Evolutionary conservation across 1,140 invertebrate genomes (phyloP).

Genomic region (Zaprionus ornatus): DNA sequence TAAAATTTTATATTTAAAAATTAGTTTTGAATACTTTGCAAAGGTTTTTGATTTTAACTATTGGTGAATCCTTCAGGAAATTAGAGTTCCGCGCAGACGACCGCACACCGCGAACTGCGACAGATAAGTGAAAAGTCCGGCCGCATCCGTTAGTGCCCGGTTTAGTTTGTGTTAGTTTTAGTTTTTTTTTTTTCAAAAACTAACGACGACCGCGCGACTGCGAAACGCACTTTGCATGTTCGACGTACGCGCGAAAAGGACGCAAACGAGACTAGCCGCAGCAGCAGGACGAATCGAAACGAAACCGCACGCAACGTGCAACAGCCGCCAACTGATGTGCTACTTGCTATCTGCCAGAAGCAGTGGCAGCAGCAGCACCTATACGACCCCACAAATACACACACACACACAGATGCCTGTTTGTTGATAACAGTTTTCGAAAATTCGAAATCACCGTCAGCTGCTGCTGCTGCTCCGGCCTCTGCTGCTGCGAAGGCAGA

Average conservation of each 20-base stretch:
- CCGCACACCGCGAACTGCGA: constrained; percentile 57
- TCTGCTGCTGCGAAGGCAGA: constrained; percentile 7
- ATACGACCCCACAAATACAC: constrained; percentile 28
- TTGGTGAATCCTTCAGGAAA: background rate
- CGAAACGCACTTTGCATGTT: constrained; percentile 68
- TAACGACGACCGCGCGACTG: constrained; percentile 34
- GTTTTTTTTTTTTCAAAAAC: constrained; percentile 49
- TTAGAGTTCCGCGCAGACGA: constrained; percentile 43
- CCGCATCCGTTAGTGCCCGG: constrained; percentile 41
- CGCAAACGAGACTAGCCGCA: constrained; percentile 1
- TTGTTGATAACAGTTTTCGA: constrained; percentile 79
- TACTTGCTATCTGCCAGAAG: constrained; percentile 61
- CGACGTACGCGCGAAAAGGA: constrained; percentile 22
- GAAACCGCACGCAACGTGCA: constrained; percentile 78
- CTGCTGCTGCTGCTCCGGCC: constrained; percentile 55
- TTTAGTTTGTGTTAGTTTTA: constrained; percentile 36
- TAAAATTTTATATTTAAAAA: background rate
- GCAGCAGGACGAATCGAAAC: constrained; percentile 8
- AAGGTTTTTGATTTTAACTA: background rate
- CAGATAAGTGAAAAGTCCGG: constrained; percentile 56
- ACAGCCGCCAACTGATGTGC: constrained; percentile 78
- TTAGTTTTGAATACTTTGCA: background rate
- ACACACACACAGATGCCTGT: constrained; percentile 22
- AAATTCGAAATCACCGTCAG: constrained; percentile 73
- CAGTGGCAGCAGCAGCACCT: constrained; percentile 28